Percentiles rank a stretch among this genome's conserved stretches.
These are phyloP conservation scores for Aphelocoma californica DNA, from an alignment of 2,797 vertebrate genomes.

Conservation along the genomic window DNA sequence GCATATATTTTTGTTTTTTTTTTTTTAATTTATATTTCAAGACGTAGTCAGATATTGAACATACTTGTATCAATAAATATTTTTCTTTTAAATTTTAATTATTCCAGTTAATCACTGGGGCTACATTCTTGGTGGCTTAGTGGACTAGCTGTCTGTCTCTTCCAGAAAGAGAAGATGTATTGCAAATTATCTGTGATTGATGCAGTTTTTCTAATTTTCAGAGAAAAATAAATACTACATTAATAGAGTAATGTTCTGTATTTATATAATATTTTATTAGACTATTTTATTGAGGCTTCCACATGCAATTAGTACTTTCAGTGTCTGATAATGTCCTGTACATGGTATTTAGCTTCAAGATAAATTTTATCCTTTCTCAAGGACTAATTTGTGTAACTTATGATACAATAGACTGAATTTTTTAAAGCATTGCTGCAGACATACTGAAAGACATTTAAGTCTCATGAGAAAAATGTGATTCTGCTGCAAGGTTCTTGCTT, in stretches of 20 bases:
- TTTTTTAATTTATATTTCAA: background rate
- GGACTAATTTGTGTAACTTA: background rate
- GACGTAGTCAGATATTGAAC: background rate
- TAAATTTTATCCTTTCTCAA: background rate
- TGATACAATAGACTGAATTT: background rate
- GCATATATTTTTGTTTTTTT: rapidly evolving
- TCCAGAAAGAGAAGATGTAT: background rate
- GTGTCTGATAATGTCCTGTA: background rate
- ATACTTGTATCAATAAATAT: background rate
- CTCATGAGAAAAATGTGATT: background rate
- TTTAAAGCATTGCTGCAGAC: background rate
- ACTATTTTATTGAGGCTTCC: background rate
- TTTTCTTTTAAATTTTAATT: background rate
- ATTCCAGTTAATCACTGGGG: background rate
- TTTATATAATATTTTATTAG: background rate
- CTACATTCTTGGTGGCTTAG: background rate
- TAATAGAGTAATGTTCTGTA: background rate
- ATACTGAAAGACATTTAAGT: background rate
- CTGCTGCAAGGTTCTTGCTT: background rate
- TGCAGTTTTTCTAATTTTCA: background rate
- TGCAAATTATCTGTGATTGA: background rate
- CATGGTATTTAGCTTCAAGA: background rate
- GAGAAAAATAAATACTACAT: background rate
- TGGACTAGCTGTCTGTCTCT: background rate
- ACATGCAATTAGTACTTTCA: background rate